Base-by-base conservation (phyloP, 2,113 vertebrate species). In the Zosterops japonicus region DNA sequence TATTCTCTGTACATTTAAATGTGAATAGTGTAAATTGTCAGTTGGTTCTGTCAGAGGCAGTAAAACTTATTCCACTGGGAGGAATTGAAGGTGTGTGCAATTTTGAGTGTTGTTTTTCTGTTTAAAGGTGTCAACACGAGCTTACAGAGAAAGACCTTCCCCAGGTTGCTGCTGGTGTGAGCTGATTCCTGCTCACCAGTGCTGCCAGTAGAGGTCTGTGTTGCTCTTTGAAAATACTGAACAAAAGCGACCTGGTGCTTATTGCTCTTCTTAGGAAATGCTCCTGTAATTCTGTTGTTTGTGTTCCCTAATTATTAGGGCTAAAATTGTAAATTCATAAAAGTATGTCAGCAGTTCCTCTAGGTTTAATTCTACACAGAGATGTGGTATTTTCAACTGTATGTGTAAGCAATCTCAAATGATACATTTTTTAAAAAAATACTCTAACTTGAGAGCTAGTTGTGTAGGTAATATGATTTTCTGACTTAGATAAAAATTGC, bases 201-300 rank as follows among this genome's bases (percentile, higher is more conserved):
- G 42, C 56, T 8, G 67, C 93, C 98, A 97, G 96, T 97, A 97
- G 98, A 96, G 98, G 98, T 98, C 97, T 78, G 89, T 98, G 78
- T 98, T 98, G 97, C 91, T 83, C 97, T 97, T 97, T 53, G 75
- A 27, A 82, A 97, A 24, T 41, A 22, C 39, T 50, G 36, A 93
- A 96, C 96, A 95, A 97, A 97, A 96, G 96, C 1, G 0, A 16
- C 67, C 47, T 35, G 8, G 21, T 41, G 6, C 79, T 94, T 81
- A 47, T 44, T 29, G 69, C 9, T 60, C 31, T 4, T 94, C 93
- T 87, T 91, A 55, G 75, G 93, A 90, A 97, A 95, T 78, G 64
- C 44, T 91, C 56, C 83, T 94, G 84, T 75, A 93, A 90, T 96
- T 77, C 87, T 86, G 24, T 89, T 93, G 93, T 90, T 94, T 93